Conservation (phyloP, 1,140 invertebrate species). For the Mizuhopecten yessoensis region DNA sequence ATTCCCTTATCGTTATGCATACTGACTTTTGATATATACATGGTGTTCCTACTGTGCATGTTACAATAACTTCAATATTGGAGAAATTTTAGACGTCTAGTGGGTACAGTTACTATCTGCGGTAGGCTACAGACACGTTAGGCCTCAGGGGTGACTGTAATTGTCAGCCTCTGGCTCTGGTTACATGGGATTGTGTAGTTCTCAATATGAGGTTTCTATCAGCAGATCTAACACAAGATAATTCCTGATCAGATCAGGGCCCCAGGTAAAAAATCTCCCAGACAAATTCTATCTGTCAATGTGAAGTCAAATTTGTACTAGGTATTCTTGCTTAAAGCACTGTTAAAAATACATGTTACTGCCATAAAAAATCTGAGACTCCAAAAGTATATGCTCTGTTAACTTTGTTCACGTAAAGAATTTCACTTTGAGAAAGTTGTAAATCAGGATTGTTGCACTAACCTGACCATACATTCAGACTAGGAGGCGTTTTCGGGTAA, state of each 20-base stretch:
- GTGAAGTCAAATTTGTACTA: neutral
- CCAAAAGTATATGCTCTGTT: too few species aligned
- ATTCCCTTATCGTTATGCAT: too few species aligned
- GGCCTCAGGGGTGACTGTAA: neutral
- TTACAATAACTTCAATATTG: neutral
- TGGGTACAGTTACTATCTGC: too few species aligned
- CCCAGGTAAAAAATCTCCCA: neutral
- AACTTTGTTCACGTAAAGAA: too few species aligned
- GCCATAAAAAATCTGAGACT: neutral
- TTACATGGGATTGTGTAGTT: neutral
- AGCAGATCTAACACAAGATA: neutral
- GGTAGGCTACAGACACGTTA: neutral
- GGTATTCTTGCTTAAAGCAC: neutral
- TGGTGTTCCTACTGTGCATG: too few species aligned
- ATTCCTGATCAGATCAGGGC: neutral
- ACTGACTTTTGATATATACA: too few species aligned
- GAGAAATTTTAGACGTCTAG: too few species aligned
- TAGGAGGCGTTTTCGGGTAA: neutral
- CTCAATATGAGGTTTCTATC: neutral
- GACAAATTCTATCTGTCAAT: neutral
- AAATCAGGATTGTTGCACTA: neutral
- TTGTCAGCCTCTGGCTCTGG: neutral
- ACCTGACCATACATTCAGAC: neutral
- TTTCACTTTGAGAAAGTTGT: neutral
- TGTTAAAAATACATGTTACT: neutral